phyloP scores from a whole-genome alignment of 2,888 invertebrate species.

The Folsomia candida region DNA sequence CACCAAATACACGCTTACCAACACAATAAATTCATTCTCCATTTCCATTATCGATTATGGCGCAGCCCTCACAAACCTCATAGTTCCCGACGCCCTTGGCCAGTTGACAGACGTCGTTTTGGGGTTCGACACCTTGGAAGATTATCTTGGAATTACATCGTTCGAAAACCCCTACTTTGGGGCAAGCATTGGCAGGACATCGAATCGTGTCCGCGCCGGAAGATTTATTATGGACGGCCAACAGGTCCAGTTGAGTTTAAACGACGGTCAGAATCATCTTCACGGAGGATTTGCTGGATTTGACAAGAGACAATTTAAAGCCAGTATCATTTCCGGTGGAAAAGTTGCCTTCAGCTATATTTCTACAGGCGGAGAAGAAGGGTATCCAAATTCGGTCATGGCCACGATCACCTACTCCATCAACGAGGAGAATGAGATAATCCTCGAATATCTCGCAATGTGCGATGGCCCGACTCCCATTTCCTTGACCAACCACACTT shows the following conservation, averaged over 20 bases:
- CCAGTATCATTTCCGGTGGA: conserved; percentile 53
- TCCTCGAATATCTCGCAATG: conserved; percentile 71
- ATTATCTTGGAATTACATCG: background rate
- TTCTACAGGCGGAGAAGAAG: conserved; percentile 78
- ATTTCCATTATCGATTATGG: conserved; percentile 68
- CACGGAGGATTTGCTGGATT: conserved; percentile 69
- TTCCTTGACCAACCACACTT: conserved; percentile 83
- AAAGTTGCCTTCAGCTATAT: conserved; percentile 71
- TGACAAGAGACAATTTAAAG: background rate
- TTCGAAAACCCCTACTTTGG: conserved; percentile 78
- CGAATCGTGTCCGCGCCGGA: conserved; percentile 74
- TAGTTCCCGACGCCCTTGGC: conserved; percentile 71
- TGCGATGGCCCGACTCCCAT: conserved; percentile 76
- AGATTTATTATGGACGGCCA: conserved; percentile 67
- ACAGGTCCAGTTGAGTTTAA: conserved; percentile 69
- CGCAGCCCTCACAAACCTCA: conserved; percentile 74
- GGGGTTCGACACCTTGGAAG: conserved; percentile 74
- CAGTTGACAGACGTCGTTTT: conserved; percentile 72
- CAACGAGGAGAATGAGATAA: conserved; percentile 69
- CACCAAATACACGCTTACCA: background rate
- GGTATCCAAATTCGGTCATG: conserved; percentile 80
- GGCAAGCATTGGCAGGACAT: conserved; percentile 80
- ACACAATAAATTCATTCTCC: background rate
- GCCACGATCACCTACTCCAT: conserved; percentile 70
- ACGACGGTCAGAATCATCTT: conserved; percentile 68